Conservation (phyloP, 1,140 invertebrate genomes). For the Argopecten irradians region DNA sequence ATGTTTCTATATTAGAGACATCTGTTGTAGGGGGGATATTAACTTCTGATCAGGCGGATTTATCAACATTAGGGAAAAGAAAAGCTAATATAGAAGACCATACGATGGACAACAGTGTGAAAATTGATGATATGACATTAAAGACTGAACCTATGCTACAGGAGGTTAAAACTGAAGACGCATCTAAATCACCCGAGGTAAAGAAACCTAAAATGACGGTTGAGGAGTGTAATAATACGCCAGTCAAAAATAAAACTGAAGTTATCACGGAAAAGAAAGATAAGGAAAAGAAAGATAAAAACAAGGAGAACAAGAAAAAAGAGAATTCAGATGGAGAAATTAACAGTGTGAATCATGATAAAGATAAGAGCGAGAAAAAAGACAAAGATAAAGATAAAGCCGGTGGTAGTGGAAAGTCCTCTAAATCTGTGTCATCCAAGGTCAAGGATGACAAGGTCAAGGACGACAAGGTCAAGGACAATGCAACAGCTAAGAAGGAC, state of each 20-base stretch:
- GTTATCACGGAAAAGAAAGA: slow-evolving; percentile 53
- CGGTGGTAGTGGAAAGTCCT: slow-evolving; percentile 28
- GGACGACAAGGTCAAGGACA: slow-evolving; percentile 26
- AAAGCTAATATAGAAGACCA: slow-evolving; percentile 48
- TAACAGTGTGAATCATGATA: slow-evolving; percentile 49
- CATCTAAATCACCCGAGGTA: slow-evolving; percentile 37
- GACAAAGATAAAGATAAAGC: slow-evolving; percentile 56
- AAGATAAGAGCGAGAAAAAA: slow-evolving; percentile 56
- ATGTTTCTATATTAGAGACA: background rate
- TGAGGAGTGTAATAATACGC: slow-evolving; percentile 37
- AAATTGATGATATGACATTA: slow-evolving; percentile 15
- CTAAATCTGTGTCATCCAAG: slow-evolving; percentile 26
- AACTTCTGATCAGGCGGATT: background rate
- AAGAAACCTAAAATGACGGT: slow-evolving; percentile 42
- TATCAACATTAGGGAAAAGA: slow-evolving; percentile 38
- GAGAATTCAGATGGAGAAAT: slow-evolving; percentile 53
- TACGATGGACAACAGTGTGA: slow-evolving; percentile 36
- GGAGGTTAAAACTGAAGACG: slow-evolving; percentile 37
- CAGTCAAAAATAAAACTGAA: slow-evolving; percentile 16
- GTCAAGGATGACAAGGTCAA: slow-evolving; percentile 25
- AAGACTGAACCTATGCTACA: slow-evolving; percentile 15
- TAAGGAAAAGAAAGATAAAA: slow-evolving; percentile 47
- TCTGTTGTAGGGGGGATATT: slow-evolving; percentile 24
- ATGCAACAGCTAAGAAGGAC: slow-evolving; percentile 38
- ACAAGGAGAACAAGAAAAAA: slow-evolving; percentile 57